Conservation (phyloP, 2,113 vertebrate species). For the Lagopus leucura region DNA sequence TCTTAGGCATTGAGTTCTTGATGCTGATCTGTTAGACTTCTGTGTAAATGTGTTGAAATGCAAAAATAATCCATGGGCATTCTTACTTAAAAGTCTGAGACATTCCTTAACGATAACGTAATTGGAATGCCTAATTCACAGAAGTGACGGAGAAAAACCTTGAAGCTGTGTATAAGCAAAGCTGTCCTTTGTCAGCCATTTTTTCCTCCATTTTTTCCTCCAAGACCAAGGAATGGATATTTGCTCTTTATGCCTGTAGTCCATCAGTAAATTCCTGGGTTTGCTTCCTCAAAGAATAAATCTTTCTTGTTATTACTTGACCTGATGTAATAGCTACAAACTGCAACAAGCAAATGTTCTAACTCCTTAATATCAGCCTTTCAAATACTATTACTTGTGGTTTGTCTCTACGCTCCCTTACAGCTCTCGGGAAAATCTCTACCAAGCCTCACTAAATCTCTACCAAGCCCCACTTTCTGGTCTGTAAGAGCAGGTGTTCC, state of each 20-base stretch:
- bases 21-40: neutral
- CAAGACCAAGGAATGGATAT: neutral
- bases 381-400: neutral
- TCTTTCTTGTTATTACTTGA: neutral
- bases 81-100: neutral
- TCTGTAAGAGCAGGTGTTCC: neutral
- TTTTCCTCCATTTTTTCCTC: neutral
- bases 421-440: neutral
- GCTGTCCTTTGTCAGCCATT: neutral
- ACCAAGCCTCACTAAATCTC: neutral
- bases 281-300: neutral
- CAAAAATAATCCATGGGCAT: neutral
- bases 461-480: neutral
- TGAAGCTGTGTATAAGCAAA: neutral
- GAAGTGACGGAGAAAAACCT: neutral
- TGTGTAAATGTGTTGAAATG: neutral
- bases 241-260: neutral
- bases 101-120: neutral
- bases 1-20: neutral
- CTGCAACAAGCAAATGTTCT: neutral
- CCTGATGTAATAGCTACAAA: neutral
- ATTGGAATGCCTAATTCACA: neutral
- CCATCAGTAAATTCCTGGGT: neutral
- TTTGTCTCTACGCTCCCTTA: neutral
- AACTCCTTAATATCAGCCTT: neutral